phyloP scores from a whole-genome alignment of 37 sponge, comb jelly and placozoan species.

The Spongilla lacustris region DNA sequence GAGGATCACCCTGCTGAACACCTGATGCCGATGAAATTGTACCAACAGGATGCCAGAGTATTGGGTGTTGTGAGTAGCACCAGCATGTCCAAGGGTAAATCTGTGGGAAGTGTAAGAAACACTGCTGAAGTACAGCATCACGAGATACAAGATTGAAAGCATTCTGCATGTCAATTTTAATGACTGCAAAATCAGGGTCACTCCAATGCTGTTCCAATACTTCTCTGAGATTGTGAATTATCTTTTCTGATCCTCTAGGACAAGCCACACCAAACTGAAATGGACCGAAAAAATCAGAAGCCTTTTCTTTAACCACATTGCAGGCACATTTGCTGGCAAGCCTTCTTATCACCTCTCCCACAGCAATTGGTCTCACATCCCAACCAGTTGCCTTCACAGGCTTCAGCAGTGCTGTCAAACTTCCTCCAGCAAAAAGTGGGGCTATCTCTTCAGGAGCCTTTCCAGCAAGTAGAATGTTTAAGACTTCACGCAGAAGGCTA shows the following conservation, averaged over 20 bases:
- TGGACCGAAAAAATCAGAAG: background rate
- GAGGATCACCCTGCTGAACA: background rate
- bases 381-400: background rate
- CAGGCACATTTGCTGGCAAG: background rate
- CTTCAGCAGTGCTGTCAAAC: background rate
- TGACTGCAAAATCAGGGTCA: background rate
- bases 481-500: background rate
- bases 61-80: background rate
- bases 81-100: background rate
- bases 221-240: background rate
- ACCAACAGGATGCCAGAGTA: background rate
- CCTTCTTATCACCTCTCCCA: background rate
- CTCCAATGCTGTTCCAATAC: background rate
- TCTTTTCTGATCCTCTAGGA: background rate
- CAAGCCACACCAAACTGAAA: background rate
- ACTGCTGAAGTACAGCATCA: background rate
- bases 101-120: background rate
- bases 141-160: background rate
- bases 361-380: background rate
- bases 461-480: background rate
- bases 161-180: constrained; percentile 1
- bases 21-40: background rate
- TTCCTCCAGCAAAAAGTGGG: background rate
- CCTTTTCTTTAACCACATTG: background rate
- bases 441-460: background rate